Percentiles rank a stretch among this genome's conserved stretches.
Conservation (phyloP, 2,888 invertebrate species). For the Pilophorus perplexus region DNA sequence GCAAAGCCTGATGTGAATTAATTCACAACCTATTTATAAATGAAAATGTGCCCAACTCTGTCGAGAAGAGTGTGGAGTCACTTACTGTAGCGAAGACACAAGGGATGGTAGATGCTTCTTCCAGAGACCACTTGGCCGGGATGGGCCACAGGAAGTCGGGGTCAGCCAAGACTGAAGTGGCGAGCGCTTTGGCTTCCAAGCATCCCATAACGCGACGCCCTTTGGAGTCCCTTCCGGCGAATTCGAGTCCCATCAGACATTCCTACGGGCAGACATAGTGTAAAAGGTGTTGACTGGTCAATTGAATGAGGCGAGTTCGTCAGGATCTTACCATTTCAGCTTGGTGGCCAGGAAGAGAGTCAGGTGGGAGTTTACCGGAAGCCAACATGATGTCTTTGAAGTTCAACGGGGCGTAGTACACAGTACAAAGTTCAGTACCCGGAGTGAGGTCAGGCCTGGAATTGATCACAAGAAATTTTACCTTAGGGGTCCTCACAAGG, state of each 20-base stretch:
- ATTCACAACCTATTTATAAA: no score
- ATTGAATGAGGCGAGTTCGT: not conserved
- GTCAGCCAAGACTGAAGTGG: slow-evolving; percentile 86
- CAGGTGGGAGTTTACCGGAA: slow-evolving; percentile 93
- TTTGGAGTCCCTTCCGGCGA: slow-evolving; percentile 73
- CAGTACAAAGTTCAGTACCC: slow-evolving; percentile 69
- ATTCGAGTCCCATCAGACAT: slow-evolving; percentile 92
- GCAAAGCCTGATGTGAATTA: no score
- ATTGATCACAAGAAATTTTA: not conserved
- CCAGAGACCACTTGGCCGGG: slow-evolving; percentile 82
- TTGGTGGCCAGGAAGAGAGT: slow-evolving; percentile 86
- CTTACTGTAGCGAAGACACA: slow-evolving; percentile 85
- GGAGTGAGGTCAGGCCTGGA: slow-evolving; percentile 37
- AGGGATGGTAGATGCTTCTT: slow-evolving; percentile 91
- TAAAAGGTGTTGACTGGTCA: not conserved
- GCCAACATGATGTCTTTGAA: slow-evolving; percentile 99
- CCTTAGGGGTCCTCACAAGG: not conserved
- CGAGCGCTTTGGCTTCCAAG: slow-evolving; percentile 84
- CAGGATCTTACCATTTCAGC: slow-evolving; percentile 28
- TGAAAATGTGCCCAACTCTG: no score
- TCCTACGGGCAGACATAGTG: slow-evolving; percentile 59
- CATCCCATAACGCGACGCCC: slow-evolving; percentile 90
- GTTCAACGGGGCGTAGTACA: slow-evolving; percentile 92
- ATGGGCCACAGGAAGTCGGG: slow-evolving; percentile 83
- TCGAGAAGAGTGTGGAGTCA: no score